A percentile compares a stretch with the other conserved stretches of the same genome.
These are phyloP conservation scores for Dicaeum eximium DNA, from an alignment of 2,113 vertebrate species.

Conservation along the genomic window DNA sequence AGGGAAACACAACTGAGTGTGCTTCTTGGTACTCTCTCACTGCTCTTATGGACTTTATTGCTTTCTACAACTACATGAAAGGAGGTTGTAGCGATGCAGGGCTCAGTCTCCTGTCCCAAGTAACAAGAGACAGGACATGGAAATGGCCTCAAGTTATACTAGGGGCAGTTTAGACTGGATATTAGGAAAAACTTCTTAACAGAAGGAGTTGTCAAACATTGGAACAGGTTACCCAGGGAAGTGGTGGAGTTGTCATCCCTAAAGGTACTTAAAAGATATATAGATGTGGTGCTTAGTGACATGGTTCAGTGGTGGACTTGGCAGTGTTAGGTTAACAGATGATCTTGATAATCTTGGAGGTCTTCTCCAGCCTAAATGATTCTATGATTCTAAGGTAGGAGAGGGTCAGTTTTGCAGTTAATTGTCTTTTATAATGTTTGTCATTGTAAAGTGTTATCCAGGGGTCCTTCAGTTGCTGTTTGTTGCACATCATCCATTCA, in stretches of 20 bases:
- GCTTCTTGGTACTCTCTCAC: not conserved
- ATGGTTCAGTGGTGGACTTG: not conserved
- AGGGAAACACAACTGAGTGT: not conserved
- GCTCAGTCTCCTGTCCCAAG: not conserved
- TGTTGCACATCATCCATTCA: not conserved
- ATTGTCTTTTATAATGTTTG: not conserved
- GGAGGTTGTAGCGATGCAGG: fast-evolving
- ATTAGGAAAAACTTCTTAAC: not conserved
- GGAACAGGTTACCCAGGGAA: not conserved
- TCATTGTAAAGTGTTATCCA: not conserved
- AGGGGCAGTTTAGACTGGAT: not conserved
- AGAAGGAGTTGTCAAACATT: not conserved
- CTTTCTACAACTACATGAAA: not conserved
- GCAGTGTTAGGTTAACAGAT: not conserved
- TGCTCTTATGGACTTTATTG: not conserved
- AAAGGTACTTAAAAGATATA: not conserved
- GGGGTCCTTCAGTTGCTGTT: not conserved
- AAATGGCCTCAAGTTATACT: not conserved
- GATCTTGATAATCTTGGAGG: not conserved
- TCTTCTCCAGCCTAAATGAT: not conserved
- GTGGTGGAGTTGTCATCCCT: not conserved
- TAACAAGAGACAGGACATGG: not conserved
- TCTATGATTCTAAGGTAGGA: not conserved
- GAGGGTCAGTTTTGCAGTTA: not conserved
- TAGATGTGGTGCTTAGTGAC: not conserved